Conservation (phyloP, 2,113 vertebrate genomes). For the Austrofundulus limnaeus region DNA sequence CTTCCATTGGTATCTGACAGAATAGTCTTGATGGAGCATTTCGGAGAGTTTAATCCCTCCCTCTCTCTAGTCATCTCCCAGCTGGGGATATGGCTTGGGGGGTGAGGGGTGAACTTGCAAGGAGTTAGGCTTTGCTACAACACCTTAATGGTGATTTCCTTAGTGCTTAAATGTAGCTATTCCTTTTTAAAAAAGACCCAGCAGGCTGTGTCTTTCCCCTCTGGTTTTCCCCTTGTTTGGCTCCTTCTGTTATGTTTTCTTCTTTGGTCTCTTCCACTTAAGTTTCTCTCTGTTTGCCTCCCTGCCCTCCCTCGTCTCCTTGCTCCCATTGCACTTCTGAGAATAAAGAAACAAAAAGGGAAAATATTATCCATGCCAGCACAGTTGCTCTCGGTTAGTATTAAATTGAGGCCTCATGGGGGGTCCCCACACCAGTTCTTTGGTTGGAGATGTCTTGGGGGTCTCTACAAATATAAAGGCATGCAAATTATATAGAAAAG, state of each 20-base stretch:
- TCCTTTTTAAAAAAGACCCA: slow-evolving; percentile 66
- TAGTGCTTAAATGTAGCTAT: slow-evolving; percentile 59
- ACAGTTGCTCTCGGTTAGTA: slow-evolving; percentile 62
- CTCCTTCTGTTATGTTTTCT: slow-evolving; percentile 52
- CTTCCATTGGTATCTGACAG: slow-evolving; percentile 73
- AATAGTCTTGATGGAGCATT: slow-evolving; percentile 82
- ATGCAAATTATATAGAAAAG: slow-evolving; percentile 57
- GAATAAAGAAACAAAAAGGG: slow-evolving; percentile 62
- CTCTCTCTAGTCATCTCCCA: slow-evolving; percentile 72
- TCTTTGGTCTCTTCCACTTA: slow-evolving; percentile 35
- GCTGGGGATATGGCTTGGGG: slow-evolving; percentile 67
- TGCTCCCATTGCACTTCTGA: slow-evolving; percentile 36
- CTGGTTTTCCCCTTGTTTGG: slow-evolving; percentile 36
- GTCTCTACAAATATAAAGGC: slow-evolving; percentile 53
- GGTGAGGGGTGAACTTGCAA: slow-evolving; percentile 56
- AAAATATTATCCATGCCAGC: slow-evolving; percentile 66
- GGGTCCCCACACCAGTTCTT: slow-evolving; percentile 41
- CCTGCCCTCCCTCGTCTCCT: slow-evolving; percentile 48
- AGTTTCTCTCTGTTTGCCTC: slow-evolving; percentile 52
- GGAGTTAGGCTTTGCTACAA: slow-evolving; percentile 72
- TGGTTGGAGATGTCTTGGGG: slow-evolving; percentile 54
- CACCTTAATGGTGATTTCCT: slow-evolving; percentile 72
- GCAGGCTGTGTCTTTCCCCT: slow-evolving; percentile 44
- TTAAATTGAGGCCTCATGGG: slow-evolving; percentile 58
- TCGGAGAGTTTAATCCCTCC: slow-evolving; percentile 76